Evolutionary conservation across 2,888 invertebrate species (phyloP).

Genomic region (Campoplex nolae): DNA sequence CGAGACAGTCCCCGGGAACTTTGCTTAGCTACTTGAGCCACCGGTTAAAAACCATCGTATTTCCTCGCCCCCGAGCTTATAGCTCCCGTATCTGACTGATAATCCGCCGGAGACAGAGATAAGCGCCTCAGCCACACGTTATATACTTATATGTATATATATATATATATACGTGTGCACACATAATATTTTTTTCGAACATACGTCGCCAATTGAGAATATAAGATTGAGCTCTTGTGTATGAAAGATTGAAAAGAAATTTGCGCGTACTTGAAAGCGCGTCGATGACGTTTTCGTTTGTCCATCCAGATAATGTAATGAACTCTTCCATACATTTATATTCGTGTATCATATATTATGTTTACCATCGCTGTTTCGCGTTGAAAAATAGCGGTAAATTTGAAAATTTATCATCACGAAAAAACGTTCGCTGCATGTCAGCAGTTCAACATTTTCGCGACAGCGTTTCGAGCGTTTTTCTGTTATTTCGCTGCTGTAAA

Average conservation of each 20-base stretch:
- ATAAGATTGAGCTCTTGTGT: not conserved
- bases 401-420: not conserved
- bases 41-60: not conserved
- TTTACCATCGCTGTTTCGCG: not conserved
- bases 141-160: not conserved
- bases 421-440: not conserved
- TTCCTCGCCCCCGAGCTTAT: conserved; percentile 23
- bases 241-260: not conserved
- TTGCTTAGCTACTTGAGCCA: conserved; percentile 25
- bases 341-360: not conserved
- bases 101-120: not conserved
- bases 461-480: too few species aligned
- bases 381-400: not conserved
- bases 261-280: not conserved
- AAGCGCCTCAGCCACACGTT: not conserved
- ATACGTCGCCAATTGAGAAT: not conserved
- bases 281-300: not conserved
- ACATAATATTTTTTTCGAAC: not conserved
- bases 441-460: too few species aligned
- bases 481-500: too few species aligned
- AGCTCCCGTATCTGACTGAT: conserved; percentile 38
- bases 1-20: conserved; percentile 22
- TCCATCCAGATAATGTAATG: not conserved
- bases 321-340: not conserved
- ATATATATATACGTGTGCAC: not conserved